Evolutionary conservation across 1,140 invertebrate genomes (phyloP).

Genomic region (Drosophila pseudoananassae): DNA sequence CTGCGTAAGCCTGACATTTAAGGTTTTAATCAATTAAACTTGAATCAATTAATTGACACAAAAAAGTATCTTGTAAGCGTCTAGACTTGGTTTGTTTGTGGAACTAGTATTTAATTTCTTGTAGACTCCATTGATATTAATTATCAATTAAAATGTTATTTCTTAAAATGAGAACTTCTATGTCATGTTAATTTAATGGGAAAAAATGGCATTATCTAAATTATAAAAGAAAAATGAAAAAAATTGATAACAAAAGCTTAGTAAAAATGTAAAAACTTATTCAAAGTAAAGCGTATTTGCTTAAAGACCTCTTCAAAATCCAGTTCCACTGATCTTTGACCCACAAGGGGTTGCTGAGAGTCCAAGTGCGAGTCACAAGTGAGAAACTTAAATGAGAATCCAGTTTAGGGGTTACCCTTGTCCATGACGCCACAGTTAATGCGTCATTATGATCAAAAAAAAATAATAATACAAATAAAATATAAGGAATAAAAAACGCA

Average conservation of each 20-base stretch:
- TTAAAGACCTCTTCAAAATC: not conserved
- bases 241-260: too few species aligned
- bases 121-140: conserved; percentile 11
- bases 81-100: too few species aligned
- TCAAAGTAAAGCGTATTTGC: not conserved
- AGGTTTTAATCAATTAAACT: not conserved
- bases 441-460: not conserved
- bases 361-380: not conserved
- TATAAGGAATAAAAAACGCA: not conserved
- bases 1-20: not conserved
- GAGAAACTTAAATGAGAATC: conserved; percentile 9
- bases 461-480: not conserved
- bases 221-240: too few species aligned
- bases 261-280: too few species aligned
- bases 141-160: conserved; percentile 9
- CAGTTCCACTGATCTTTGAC: conserved; percentile 4
- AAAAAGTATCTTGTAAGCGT: not conserved
- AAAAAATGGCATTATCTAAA: not conserved
- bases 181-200: conserved; percentile 11
- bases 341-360: not conserved
- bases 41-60: not conserved
- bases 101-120: not conserved
- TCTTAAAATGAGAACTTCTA: not conserved
- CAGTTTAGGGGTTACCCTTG: conserved; percentile 29
- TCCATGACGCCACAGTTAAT: conserved; percentile 14